These are phyloP conservation scores for Pipistrellus nathusii DNA, from an alignment of 2,797 vertebrate genomes.

Conservation along the genomic window DNA sequence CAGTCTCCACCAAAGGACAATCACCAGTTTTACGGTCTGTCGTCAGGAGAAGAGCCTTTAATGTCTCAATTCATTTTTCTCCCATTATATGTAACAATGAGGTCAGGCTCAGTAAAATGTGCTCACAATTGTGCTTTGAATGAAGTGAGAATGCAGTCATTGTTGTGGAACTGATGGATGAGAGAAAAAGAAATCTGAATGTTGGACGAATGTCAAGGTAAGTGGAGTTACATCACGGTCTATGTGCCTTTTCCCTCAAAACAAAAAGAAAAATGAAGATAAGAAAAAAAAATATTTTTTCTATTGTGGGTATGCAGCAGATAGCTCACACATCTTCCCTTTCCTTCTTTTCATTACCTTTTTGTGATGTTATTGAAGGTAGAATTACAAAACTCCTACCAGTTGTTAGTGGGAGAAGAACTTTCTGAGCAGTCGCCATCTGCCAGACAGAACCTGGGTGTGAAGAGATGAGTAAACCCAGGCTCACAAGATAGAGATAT, in stretches of 20 bases:
- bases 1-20: rapidly evolving
- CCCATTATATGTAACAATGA: not conserved
- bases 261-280: not conserved
- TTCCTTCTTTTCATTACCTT: not conserved
- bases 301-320: rapidly evolving
- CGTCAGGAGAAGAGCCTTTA: not conserved
- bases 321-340: not conserved
- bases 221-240: not conserved
- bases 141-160: not conserved
- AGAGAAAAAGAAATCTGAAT: not conserved
- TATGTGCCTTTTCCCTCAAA: not conserved
- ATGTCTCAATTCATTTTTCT: not conserved
- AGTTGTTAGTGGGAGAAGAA: not conserved
- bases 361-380: not conserved
- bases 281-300: not conserved
- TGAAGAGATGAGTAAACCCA: not conserved
- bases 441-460: not conserved
- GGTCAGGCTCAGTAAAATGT: not conserved
- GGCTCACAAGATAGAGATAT: not conserved
- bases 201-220: not conserved
- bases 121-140: not conserved
- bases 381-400: not conserved
- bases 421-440: not conserved
- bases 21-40: not conserved
- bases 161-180: not conserved